These are phyloP conservation scores for Ormyrus labotus DNA, from an alignment of 2,888 invertebrate species.

Conservation along the genomic window DNA sequence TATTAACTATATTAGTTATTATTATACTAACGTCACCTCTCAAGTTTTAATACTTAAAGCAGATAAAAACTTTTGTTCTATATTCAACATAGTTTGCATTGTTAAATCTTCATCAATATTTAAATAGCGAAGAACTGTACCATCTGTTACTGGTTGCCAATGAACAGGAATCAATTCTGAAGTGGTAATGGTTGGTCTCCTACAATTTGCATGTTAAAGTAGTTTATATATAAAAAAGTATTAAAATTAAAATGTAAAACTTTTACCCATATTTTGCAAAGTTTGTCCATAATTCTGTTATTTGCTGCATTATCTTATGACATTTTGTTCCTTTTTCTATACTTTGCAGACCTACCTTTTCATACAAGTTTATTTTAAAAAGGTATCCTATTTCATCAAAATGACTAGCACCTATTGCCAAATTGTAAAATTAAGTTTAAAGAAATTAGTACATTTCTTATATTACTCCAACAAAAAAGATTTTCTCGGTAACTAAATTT, in stretches of 20 bases:
- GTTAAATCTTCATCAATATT: conserved; percentile 63
- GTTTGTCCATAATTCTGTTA: conserved; percentile 70
- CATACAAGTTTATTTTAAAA: conserved; percentile 56
- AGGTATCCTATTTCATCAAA: conserved; percentile 67
- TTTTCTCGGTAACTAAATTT: conserved; percentile 60
- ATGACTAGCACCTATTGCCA: conserved; percentile 57
- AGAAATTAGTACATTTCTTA: neutral
- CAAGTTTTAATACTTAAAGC: conserved; percentile 8
- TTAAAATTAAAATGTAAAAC: neutral
- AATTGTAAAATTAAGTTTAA: neutral
- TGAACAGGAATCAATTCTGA: conserved; percentile 61
- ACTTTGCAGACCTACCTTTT: neutral
- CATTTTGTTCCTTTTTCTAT: conserved; percentile 44
- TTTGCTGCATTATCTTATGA: conserved; percentile 61
- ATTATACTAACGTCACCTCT: too few species aligned
- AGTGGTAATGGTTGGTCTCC: conserved; percentile 67
- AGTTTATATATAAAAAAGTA: neutral
- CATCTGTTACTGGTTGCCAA: conserved; percentile 64
- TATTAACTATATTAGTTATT: too few species aligned
- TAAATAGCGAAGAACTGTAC: conserved; percentile 60
- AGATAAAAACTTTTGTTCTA: conserved; percentile 34
- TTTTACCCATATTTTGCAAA: conserved; percentile 71
- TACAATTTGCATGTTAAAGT: conserved; percentile 43
- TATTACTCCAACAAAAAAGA: neutral
- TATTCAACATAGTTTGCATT: conserved; percentile 59